These are phyloP conservation scores for Candidula unifasciata DNA, from an alignment of 2,888 invertebrate species.

Conservation along the genomic window DNA sequence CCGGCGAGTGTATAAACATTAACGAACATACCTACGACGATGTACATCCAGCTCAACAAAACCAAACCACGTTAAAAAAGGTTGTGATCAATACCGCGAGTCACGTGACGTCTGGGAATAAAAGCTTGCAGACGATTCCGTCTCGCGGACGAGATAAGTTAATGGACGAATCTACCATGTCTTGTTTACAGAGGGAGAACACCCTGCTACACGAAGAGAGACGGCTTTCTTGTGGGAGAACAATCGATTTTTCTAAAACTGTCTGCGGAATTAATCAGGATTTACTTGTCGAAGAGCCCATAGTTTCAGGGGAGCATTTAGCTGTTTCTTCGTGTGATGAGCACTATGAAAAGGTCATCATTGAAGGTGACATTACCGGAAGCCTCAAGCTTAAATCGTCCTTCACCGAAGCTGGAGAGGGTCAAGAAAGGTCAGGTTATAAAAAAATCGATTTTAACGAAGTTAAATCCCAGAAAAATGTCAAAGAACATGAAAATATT, in stretches of 20 bases:
- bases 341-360: neutral
- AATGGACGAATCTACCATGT: neutral
- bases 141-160: neutral
- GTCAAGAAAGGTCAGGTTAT: neutral
- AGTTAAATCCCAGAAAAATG: slow-evolving; percentile 3
- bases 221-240: neutral
- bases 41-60: neutral
- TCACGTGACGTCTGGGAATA: slow-evolving; percentile 38
- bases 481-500: slow-evolving; percentile 22
- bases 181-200: neutral
- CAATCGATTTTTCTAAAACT: slow-evolving; percentile 17
- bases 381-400: neutral
- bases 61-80: neutral
- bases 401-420: neutral
- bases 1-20: neutral
- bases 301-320: neutral
- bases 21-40: neutral
- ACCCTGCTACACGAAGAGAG: neutral
- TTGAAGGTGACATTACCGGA: neutral
- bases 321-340: too few relatives aligned
- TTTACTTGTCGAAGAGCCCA: neutral
- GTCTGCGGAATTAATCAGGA: neutral
- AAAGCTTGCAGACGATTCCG: neutral
- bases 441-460: neutral
- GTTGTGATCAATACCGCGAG: slow-evolving; percentile 5